These are phyloP conservation scores for Herpailurus yagouaroundi DNA, from an alignment of 2,113 vertebrate species.

Conservation along the genomic window DNA sequence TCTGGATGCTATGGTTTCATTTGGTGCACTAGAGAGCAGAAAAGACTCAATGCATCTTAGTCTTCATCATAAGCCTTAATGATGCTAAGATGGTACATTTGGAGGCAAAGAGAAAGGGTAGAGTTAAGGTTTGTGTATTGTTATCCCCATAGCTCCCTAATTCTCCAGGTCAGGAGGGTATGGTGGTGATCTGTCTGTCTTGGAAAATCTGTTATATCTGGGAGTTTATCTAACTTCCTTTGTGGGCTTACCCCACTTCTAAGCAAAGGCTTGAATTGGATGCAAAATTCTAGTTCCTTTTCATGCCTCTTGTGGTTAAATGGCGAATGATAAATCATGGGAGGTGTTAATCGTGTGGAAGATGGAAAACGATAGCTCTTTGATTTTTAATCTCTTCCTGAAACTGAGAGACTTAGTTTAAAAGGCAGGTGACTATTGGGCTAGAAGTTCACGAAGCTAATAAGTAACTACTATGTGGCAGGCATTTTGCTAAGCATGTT, in stretches of 20 bases:
- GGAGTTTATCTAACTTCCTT: background rate
- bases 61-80: background rate
- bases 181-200: background rate
- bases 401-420: constrained; percentile 19
- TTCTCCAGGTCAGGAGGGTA: background rate
- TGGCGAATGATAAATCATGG: background rate
- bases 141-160: background rate
- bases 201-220: background rate
- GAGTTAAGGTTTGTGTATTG: background rate
- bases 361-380: background rate
- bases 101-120: background rate
- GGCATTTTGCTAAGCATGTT: background rate
- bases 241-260: background rate
- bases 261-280: constrained; percentile 1
- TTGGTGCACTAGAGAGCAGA: background rate
- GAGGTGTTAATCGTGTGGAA: background rate
- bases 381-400: background rate
- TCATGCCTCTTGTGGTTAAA: background rate
- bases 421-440: background rate
- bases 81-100: background rate
- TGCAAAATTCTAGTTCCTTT: background rate
- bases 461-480: background rate
- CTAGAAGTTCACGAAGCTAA: constrained; percentile 19
- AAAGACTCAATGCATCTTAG: background rate
- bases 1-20: background rate